Evolutionary conservation across 2,113 vertebrate species (phyloP).

Genomic region (Sinosuthora webbiana): DNA sequence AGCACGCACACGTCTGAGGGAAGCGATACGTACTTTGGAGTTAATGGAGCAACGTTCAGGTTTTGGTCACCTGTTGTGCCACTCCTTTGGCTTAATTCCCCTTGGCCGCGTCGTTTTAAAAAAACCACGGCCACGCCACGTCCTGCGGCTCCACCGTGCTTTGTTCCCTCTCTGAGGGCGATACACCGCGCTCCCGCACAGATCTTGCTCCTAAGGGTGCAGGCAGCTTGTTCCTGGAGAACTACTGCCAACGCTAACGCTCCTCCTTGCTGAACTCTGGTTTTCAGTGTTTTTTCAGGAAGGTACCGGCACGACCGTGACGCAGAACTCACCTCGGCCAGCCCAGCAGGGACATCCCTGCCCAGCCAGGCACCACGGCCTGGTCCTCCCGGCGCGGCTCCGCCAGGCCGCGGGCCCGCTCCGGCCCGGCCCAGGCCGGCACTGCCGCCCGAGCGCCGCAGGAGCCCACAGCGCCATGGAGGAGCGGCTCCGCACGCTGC

Average conservation of each 20-base stretch:
- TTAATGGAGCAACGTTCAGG: neutral
- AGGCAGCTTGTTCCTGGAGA: too few relatives aligned
- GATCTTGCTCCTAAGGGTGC: too few relatives aligned
- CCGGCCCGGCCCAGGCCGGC: neutral
- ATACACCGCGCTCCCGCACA: neutral
- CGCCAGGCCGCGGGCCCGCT: neutral
- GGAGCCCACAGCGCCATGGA: neutral
- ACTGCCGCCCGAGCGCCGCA: neutral
- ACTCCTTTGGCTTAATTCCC: neutral
- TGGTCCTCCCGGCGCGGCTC: neutral
- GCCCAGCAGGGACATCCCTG: neutral
- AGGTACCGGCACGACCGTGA: neutral
- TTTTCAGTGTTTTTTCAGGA: neutral
- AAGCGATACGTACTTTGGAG: rapidly evolving
- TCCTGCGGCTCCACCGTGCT: neutral
- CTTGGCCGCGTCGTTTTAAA: neutral
- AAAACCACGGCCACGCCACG: neutral
- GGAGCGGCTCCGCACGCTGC: neutral
- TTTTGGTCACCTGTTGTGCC: too few relatives aligned
- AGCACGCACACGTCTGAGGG: neutral
- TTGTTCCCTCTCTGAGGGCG: too few relatives aligned
- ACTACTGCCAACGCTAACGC: neutral
- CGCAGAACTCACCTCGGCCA: neutral
- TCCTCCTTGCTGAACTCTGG: neutral
- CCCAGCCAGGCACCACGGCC: neutral